Conservation (phyloP, 1,140 invertebrate genomes). For the Octopus bimaculoides region DNA sequence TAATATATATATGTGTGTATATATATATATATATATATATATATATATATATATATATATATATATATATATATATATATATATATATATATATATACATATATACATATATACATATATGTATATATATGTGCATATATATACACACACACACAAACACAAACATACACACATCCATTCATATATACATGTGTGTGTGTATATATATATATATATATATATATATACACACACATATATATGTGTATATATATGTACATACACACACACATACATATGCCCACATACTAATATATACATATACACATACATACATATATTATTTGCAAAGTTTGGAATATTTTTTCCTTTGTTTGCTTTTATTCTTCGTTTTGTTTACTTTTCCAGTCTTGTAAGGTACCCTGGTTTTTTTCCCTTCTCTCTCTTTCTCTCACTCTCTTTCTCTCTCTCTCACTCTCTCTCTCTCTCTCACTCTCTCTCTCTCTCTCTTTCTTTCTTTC, state of each 20-base stretch:
- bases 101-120: background rate
- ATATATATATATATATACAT: background rate
- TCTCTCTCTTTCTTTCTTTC: background rate
- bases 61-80: background rate
- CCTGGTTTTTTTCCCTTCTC: background rate
- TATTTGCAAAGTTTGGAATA: no score
- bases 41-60: background rate
- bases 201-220: background rate
- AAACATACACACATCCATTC: background rate
- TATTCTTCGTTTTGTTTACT: no score
- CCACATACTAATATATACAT: no score
- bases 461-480: background rate
- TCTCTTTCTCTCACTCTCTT: background rate
- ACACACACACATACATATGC: no score
- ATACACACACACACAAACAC: background rate
- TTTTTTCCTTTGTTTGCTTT: no score
- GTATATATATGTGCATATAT: background rate
- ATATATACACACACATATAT: background rate
- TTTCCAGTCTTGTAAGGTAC: background rate
- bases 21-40: no score
- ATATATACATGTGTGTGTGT: background rate
- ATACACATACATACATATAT: no score
- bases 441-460: background rate
- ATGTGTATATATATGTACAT: no score
- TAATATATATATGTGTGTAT: no score